These are phyloP conservation scores for Lordiphosa stackelbergi DNA, from an alignment of 1,140 invertebrate species.

Conservation along the genomic window DNA sequence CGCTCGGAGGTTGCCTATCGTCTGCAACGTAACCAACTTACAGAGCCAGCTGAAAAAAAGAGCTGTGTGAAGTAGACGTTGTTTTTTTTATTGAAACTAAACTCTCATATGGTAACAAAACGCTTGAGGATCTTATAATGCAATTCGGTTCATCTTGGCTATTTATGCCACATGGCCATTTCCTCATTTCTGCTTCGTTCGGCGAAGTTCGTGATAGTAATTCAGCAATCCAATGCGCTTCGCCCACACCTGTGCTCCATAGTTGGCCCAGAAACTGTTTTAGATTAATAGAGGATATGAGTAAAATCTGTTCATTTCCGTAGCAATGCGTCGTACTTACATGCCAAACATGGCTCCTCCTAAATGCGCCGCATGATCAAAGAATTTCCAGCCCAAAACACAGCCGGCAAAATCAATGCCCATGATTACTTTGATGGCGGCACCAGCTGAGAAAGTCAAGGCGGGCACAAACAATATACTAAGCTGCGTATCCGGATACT, in stretches of 20 bases:
- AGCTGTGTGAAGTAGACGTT: constrained; percentile 3
- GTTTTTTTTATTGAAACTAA: constrained; percentile 54
- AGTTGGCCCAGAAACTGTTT: constrained; percentile 66
- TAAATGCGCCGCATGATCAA: constrained; percentile 99
- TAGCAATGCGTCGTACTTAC: constrained; percentile 77
- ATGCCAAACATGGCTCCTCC: constrained; percentile 95
- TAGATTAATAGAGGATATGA: background rate
- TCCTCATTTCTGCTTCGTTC: constrained; percentile 65
- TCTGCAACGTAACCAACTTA: constrained; percentile 28
- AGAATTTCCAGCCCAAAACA: constrained; percentile 91
- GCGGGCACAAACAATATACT: constrained; percentile 93
- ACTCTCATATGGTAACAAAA: constrained; percentile 7
- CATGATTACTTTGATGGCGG: constrained; percentile 91
- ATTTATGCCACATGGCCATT: constrained; percentile 21
- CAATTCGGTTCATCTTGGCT: constrained; percentile 8
- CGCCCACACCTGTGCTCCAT: constrained; percentile 67
- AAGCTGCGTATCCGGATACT: constrained; percentile 91
- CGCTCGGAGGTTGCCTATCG: constrained; percentile 80
- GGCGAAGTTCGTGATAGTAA: constrained; percentile 68
- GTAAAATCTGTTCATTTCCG: no score
- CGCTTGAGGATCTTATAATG: constrained; percentile 2
- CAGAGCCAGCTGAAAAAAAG: background rate
- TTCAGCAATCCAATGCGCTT: constrained; percentile 66
- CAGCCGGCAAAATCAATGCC: constrained; percentile 89
- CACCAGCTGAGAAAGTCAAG: constrained; percentile 89